phyloP scores from a whole-genome alignment of 2,888 invertebrate species.

The Lamproptera curius region DNA sequence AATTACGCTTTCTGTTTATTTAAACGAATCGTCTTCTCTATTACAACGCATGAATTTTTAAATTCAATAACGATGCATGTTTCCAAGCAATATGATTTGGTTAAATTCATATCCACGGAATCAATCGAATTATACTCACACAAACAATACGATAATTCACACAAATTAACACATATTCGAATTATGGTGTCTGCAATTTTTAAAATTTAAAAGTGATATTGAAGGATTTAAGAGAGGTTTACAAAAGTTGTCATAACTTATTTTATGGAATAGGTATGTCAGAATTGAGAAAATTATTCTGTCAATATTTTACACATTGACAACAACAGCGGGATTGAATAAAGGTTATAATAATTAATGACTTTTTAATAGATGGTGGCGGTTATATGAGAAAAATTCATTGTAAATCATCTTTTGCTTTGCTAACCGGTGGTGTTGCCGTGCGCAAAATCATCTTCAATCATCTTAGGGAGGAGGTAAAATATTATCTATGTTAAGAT shows the following conservation, averaged over 20 bases:
- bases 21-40: not conserved
- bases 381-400: constrained; percentile 77
- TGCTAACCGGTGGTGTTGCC: constrained; percentile 72
- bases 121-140: too few relatives aligned
- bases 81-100: too few relatives aligned
- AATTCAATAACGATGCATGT: constrained; percentile 13
- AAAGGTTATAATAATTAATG: constrained; percentile 19
- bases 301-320: too few relatives aligned
- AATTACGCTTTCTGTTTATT: not conserved
- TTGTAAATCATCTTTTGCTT: constrained; percentile 76
- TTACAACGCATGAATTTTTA: constrained; percentile 18
- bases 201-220: too few relatives aligned
- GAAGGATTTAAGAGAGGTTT: not conserved
- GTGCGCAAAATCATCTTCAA: constrained; percentile 50
- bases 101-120: too few relatives aligned
- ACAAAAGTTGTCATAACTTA: too few relatives aligned
- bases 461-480: constrained; percentile 71
- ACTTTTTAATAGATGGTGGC: constrained; percentile 73
- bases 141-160: too few relatives aligned
- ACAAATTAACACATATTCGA: too few relatives aligned
- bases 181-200: too few relatives aligned
- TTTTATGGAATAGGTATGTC: too few relatives aligned
- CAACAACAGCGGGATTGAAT: too few relatives aligned
- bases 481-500: constrained; percentile 11
- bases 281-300: too few relatives aligned